Base-by-base conservation (phyloP, 2,113 vertebrate genomes). In the Aix galericulata region DNA sequence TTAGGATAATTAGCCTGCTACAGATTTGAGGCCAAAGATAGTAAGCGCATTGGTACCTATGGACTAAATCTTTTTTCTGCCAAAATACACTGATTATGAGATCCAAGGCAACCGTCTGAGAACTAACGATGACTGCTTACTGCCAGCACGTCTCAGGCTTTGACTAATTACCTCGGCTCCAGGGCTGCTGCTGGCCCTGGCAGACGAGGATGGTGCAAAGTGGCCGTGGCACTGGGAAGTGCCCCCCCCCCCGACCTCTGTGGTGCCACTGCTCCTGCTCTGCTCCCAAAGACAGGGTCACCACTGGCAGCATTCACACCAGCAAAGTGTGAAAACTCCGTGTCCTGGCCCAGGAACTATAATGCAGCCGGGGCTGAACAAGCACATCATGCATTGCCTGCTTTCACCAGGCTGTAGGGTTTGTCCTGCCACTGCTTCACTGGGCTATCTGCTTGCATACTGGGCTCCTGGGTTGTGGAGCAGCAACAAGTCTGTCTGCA, bases 221-320 rank as follows among this genome's bases (percentile, higher is more conserved):
- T 34, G 21, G 21, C 10, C 8, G 5, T 0, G 0, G 0, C 4
- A 13, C 20, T 17, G 6, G 38, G 48, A 26, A 22, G 13, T 2
- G 3, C 2, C 44, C 42, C 42, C 31, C n/a, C 1, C 12, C 1
- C 6, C 25, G 17, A 38, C 31, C 29, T 38, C 40, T 73, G 44
- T 46, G 18, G 42, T n/a, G 25, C 5, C 26, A 14, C 13, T 48
- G 1, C 52, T 12, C 63, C 13, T n/a, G 1, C 52, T 14, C 63
- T 8, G 3, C 8, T 11, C 48, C 67, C 38, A 12, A 25, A 18
- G 42, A 55, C 32, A 23, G 53, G 36, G 40, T 5, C 12, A 21
- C 1, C 2, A 15, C 29, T 14, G 17, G 7, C 58, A 56, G 42
- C 59, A 29, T 8, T 56, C 13, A 25, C 5, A 1, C 27, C 44